These are phyloP conservation scores for Pseudoatta argentina DNA, from an alignment of 1,140 invertebrate species.

Conservation along the genomic window DNA sequence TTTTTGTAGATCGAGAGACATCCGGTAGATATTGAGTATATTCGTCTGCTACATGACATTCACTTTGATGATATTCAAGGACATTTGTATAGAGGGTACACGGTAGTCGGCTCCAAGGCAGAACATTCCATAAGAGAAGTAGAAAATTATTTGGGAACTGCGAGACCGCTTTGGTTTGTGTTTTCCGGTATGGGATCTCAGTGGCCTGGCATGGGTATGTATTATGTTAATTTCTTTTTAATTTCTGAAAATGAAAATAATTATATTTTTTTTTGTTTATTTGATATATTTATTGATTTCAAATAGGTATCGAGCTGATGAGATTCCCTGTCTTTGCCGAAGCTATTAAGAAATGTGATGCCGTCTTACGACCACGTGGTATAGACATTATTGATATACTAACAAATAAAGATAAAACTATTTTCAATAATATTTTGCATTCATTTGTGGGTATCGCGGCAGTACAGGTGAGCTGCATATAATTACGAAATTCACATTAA, in stretches of 20 bases:
- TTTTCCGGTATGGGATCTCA: constrained; percentile 76
- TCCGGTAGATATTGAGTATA: constrained; percentile 87
- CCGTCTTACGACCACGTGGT: constrained; percentile 87
- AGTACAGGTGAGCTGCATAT: constrained; percentile 89
- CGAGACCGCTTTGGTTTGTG: constrained; percentile 71
- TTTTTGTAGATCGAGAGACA: constrained; percentile 82
- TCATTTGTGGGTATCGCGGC: constrained; percentile 92
- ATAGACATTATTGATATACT: constrained; percentile 89
- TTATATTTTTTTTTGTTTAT: constrained; percentile 42
- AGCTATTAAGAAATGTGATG: constrained; percentile 88
- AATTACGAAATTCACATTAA: background rate
- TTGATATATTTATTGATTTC: constrained; percentile 66
- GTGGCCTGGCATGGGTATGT: constrained; percentile 72
- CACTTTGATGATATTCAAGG: constrained; percentile 87
- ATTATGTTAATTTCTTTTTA: background rate
- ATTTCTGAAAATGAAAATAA: background rate
- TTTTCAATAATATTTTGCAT: constrained; percentile 88
- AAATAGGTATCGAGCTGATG: constrained; percentile 89
- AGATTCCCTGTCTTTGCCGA: constrained; percentile 89
- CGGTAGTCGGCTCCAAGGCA: constrained; percentile 82
- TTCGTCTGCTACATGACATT: constrained; percentile 86
- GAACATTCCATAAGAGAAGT: constrained; percentile 28
- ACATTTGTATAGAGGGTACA: constrained; percentile 89
- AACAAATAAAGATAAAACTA: constrained; percentile 87
- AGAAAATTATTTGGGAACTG: constrained; percentile 51